A percentile compares a stretch with the other conserved stretches of the same genome.
phyloP scores from a whole-genome alignment of 2,113 vertebrate species.

The Calidris pugnax region DNA sequence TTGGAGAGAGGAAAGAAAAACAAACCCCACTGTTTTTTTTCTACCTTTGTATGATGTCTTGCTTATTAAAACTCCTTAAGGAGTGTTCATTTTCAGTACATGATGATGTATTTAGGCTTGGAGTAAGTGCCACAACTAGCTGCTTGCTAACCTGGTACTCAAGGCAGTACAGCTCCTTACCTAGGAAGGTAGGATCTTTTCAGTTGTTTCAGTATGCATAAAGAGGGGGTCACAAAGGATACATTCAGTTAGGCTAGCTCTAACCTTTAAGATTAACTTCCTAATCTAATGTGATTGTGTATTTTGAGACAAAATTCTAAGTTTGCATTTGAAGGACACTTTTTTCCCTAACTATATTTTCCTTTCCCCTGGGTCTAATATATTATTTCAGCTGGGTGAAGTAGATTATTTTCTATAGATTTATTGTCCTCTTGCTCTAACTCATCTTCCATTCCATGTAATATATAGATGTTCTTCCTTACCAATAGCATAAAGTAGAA shows the following conservation, averaged over 20 bases:
- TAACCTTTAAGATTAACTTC: not conserved
- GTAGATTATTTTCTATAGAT: not conserved
- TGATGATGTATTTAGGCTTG: not conserved
- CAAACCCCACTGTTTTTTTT: too few species aligned
- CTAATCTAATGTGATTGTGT: not conserved
- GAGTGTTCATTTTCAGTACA: not conserved
- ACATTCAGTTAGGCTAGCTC: not conserved
- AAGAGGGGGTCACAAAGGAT: not conserved
- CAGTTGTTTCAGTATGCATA: not conserved
- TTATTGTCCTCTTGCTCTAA: not conserved
- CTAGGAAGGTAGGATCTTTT: not conserved
- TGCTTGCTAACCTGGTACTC: not conserved
- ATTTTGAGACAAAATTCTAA: not conserved
- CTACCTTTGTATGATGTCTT: not conserved
- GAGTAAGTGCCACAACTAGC: not conserved
- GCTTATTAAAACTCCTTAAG: not conserved
- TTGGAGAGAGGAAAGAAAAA: not conserved
- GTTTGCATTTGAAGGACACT: not conserved
- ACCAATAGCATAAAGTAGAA: not conserved
- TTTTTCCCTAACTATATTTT: not conserved
- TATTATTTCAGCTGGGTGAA: not conserved
- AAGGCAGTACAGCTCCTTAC: not conserved
- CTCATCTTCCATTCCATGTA: not conserved
- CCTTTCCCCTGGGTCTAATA: not conserved
- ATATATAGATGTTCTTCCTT: not conserved